Base-by-base conservation (phyloP, 2,888 invertebrate genomes). In the Timema cristinae region DNA sequence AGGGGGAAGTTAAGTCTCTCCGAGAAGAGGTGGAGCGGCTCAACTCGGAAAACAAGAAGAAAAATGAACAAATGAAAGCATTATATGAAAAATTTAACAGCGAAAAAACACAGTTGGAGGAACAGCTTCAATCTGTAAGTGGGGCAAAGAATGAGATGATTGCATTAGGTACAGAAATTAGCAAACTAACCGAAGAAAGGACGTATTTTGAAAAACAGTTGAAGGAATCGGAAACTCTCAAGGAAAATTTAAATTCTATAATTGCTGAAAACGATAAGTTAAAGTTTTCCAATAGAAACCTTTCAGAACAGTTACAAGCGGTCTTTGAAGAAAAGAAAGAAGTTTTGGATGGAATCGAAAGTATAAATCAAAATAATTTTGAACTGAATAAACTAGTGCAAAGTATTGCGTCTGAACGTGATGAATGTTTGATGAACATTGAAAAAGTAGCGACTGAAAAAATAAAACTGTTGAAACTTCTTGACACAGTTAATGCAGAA, bases 11-110 rank as follows among this genome's bases (percentile, higher is more conserved):
- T 6, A 66, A 54, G 11, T 50, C 54, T 13, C 69, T 32, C 51
- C 16, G 50, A 48, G 50, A 67, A 66, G 82, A 85, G 74, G 78
- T 63, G 47, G 63, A 63, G 63, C 13, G 32, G 8, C 63, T 63
- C n/a, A 47, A 32, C 63, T 13, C 9, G 16, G 63, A 63, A 47
- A 63, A 32, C 47, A 63, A 63, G 63, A 63, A 63, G 11, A 73
- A 73, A n/a, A 68, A 68, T 48, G 59, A 70, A 6, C 61, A 71
- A 50, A 71, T 73, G 71, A 68, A 71, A 50, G 49, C 68, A 47
- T n/a, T 73, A 13, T 67, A 70, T 52, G 71, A 71, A 50, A 63
- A 68, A 63, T 66, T 73, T 15, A 49, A 32, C 59, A 71, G 56
- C 9, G 71, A 73, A n/a, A 73, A 69, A 49, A 47, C 47, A 66